A percentile compares a stretch with the other conserved stretches of the same genome.
phyloP scores from a whole-genome alignment of 2,888 invertebrate genomes.

The Sinopyrophorus schimmeli region DNA sequence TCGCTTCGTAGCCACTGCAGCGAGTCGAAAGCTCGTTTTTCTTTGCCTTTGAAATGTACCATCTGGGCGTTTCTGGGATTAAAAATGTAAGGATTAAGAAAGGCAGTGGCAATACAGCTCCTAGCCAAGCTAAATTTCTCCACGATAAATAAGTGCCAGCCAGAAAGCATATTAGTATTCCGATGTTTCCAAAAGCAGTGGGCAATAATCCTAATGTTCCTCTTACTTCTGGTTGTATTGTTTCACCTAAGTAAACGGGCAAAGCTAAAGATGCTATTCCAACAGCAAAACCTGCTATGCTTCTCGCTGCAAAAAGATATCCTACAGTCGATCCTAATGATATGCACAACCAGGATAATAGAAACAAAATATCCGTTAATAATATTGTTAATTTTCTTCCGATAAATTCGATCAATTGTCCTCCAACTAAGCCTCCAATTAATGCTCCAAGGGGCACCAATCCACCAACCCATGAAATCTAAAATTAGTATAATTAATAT shows the following conservation, averaged over 20 bases:
- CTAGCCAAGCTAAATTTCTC: conserved; percentile 79
- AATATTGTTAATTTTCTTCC: conserved; percentile 82
- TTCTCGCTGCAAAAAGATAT: conserved; percentile 79
- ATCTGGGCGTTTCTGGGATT: conserved; percentile 92
- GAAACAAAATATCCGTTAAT: conserved; percentile 76
- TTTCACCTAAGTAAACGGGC: conserved; percentile 93
- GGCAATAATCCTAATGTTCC: conserved; percentile 87
- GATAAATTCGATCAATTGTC: conserved; percentile 80
- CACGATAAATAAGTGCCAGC: conserved; percentile 80
- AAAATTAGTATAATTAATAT: conserved; percentile 54
- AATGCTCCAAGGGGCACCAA: conserved; percentile 86
- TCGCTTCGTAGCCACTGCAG: conserved; percentile 83
- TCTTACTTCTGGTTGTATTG: conserved; percentile 87
- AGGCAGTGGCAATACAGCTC: conserved; percentile 75
- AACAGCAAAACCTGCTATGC: conserved; percentile 83
- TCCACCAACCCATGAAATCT: conserved; percentile 88
- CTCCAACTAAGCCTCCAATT: conserved; percentile 80
- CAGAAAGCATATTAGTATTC: conserved; percentile 77
- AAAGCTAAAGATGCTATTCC: conserved; percentile 84
- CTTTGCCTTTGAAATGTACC: conserved; percentile 81
- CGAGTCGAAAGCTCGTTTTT: conserved; percentile 75
- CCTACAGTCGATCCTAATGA: conserved; percentile 71
- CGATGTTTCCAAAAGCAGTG: conserved; percentile 85
- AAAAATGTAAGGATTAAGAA: conserved; percentile 78
- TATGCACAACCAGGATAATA: conserved; percentile 81